A percentile compares a stretch with the other conserved stretches of the same genome.
These are phyloP conservation scores for Vulpes ferrilata DNA, from an alignment of 2,113 vertebrate genomes.

Conservation along the genomic window DNA sequence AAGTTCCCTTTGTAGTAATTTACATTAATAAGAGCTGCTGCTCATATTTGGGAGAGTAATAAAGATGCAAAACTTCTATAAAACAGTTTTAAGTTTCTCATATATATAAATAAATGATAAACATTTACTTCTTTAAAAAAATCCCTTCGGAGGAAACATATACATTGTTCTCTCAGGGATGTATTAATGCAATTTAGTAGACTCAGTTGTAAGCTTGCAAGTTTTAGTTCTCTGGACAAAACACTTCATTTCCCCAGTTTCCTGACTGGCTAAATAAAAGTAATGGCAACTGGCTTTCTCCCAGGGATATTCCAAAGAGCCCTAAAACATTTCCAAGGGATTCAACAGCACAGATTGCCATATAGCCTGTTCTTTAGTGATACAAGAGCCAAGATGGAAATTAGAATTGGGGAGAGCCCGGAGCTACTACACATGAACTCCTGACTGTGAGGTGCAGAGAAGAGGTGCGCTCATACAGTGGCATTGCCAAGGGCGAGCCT, in stretches of 20 bases:
- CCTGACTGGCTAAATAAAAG: not conserved
- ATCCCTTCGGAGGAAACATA: not conserved
- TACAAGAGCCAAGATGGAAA: not conserved
- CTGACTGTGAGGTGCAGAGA: not conserved
- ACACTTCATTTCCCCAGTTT: not conserved
- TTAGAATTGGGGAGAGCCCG: not conserved
- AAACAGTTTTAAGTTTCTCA: not conserved
- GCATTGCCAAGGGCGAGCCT: accelerated
- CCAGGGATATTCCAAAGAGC: not conserved
- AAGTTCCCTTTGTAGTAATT: not conserved
- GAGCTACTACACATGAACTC: not conserved
- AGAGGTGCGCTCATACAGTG: not conserved
- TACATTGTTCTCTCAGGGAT: not conserved
- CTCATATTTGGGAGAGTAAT: not conserved
- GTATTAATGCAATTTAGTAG: not conserved
- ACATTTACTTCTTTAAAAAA: conserved; percentile 17
- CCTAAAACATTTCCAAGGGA: not conserved
- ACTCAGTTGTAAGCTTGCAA: not conserved
- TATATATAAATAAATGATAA: not conserved
- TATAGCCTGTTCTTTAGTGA: not conserved
- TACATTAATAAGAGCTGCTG: not conserved
- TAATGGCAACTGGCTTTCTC: not conserved
- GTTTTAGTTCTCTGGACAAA: not conserved
- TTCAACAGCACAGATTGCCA: not conserved
- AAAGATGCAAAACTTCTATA: not conserved